These are phyloP conservation scores for Drosophila nigrodunni DNA, from an alignment of 1,140 invertebrate genomes.

Conservation along the genomic window DNA sequence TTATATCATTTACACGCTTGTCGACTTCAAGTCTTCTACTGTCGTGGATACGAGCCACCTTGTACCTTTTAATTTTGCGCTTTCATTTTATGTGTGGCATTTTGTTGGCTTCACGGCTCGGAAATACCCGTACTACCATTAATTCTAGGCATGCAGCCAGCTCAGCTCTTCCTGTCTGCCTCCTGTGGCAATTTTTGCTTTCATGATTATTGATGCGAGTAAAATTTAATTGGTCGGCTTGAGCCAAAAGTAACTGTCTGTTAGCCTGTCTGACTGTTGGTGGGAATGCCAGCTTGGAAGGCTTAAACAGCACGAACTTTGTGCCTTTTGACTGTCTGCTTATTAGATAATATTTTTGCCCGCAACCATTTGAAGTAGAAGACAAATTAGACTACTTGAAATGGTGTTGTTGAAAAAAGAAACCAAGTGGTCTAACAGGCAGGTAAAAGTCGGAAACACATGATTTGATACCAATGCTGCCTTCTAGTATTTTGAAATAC, in stretches of 20 bases:
- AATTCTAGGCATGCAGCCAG: slow-evolving; percentile 45
- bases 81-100: slow-evolving; percentile 74
- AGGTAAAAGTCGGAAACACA: background rate
- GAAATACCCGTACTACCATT: slow-evolving; percentile 40
- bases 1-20: slow-evolving; percentile 85
- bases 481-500: background rate
- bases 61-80: slow-evolving; percentile 67
- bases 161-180: background rate
- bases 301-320: slow-evolving; percentile 11
- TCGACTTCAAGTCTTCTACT: slow-evolving; percentile 72
- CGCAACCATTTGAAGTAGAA: slow-evolving; percentile 49
- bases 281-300: slow-evolving; percentile 9
- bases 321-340: slow-evolving; percentile 29
- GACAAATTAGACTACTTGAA: slow-evolving; percentile 36
- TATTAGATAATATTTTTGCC: slow-evolving; percentile 70
- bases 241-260: slow-evolving; percentile 43
- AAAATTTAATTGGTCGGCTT: slow-evolving; percentile 78
- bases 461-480: background rate
- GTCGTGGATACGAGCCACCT: slow-evolving; percentile 6
- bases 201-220: slow-evolving; percentile 83
- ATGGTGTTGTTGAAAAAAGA: background rate
- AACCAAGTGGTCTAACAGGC: background rate
- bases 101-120: slow-evolving; percentile 44
- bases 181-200: slow-evolving; percentile 72
- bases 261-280: slow-evolving; percentile 6